phyloP scores from a whole-genome alignment of 1,140 invertebrate genomes.

The Listronotus bonariensis region DNA sequence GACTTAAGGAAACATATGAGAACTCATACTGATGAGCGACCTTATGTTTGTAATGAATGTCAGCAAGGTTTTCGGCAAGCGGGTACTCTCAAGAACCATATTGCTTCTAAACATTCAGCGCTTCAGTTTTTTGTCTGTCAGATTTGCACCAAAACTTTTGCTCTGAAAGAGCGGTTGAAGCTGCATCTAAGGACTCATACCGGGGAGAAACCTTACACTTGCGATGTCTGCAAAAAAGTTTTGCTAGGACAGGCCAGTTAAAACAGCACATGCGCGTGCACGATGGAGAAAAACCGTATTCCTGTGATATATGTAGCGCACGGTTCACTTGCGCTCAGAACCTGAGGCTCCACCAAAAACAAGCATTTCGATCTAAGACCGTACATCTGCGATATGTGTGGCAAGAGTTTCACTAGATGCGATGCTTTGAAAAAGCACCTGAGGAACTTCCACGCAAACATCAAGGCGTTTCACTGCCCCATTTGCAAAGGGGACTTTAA shows the following conservation, averaged over 20 bases:
- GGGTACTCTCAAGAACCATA: constrained; percentile 72
- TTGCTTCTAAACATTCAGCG: constrained; percentile 61
- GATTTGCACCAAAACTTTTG: constrained; percentile 74
- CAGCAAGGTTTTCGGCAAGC: constrained; percentile 72
- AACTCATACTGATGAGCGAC: constrained; percentile 65
- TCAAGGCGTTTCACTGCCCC: constrained; percentile 82
- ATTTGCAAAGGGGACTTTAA: constrained; percentile 90
- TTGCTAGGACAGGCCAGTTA: constrained; percentile 79
- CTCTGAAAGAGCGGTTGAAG: constrained; percentile 74
- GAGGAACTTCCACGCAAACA: constrained; percentile 77
- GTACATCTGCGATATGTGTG: constrained; percentile 88
- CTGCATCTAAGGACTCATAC: constrained; percentile 81
- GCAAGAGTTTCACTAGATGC: constrained; percentile 71
- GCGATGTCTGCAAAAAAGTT: constrained; percentile 81
- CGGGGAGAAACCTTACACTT: constrained; percentile 87
- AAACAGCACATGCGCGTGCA: constrained; percentile 88
- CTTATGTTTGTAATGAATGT: constrained; percentile 74
- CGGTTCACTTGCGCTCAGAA: constrained; percentile 81
- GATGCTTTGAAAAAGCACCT: constrained; percentile 83
- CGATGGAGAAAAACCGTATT: constrained; percentile 75
- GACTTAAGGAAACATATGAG: constrained; percentile 61
- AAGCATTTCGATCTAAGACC: constrained; percentile 86
- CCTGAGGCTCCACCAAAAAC: constrained; percentile 72
- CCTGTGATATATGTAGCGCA: constrained; percentile 77
- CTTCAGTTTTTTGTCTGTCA: constrained; percentile 66